Conservation (phyloP, 2,888 invertebrate species). For the Catocala nupta region DNA sequence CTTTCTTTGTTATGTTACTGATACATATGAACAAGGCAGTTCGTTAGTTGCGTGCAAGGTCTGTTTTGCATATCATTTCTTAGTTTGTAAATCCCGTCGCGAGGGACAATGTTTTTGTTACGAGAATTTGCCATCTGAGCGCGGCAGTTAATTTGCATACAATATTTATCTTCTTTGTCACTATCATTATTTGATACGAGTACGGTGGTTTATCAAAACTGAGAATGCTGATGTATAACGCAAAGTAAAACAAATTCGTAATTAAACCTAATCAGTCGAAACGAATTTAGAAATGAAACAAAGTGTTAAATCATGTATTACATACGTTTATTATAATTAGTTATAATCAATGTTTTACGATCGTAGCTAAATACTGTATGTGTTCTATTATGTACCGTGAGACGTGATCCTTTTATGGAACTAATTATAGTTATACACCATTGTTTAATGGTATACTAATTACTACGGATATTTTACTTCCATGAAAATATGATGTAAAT, state of each 20-base stretch:
- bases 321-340: constrained; percentile 11
- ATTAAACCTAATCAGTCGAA: constrained; percentile 14
- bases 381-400: constrained; percentile 3
- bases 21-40: too few relatives aligned
- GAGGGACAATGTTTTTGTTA: too few relatives aligned
- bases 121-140: too few relatives aligned
- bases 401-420: constrained; percentile 29
- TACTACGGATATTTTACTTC: background rate
- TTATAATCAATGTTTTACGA: constrained; percentile 12
- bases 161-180: too few relatives aligned
- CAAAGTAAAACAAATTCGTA: background rate
- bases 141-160: too few relatives aligned
- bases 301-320: constrained; percentile 12
- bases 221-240: background rate
- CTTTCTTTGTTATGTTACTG: too few relatives aligned
- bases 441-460: constrained; percentile 37
- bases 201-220: background rate
- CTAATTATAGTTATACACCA: constrained; percentile 38
- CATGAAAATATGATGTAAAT: too few relatives aligned
- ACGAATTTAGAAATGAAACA: constrained; percentile 11
- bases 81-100: too few relatives aligned
- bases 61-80: too few relatives aligned
- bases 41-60: too few relatives aligned
- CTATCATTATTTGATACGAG: background rate
- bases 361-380: constrained; percentile 8